A percentile compares a stretch with the other conserved stretches of the same genome.
phyloP scores from a whole-genome alignment of 2,113 vertebrate genomes.

The Egretta garzetta region DNA sequence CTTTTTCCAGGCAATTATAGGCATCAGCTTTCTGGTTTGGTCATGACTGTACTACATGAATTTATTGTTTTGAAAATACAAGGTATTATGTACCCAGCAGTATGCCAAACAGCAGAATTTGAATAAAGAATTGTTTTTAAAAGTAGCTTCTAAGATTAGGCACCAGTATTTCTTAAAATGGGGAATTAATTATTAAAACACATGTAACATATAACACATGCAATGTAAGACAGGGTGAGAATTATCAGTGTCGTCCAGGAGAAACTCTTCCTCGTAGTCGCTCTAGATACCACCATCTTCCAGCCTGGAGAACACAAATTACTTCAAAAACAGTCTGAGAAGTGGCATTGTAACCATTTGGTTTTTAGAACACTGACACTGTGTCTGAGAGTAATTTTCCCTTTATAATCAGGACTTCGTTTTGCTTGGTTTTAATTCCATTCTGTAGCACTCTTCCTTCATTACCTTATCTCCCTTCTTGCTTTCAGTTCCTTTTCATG shows the following conservation, averaged over 20 bases:
- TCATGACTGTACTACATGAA: neutral
- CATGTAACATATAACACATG: accelerated
- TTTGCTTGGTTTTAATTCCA: neutral
- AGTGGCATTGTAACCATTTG: neutral
- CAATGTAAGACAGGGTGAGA: neutral
- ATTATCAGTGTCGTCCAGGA: neutral
- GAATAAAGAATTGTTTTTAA: neutral
- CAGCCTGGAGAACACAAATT: neutral
- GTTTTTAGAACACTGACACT: neutral
- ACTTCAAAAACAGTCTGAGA: neutral
- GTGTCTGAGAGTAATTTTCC: neutral
- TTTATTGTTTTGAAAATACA: neutral
- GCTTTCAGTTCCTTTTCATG: slow-evolving; percentile 3
- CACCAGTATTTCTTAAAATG: neutral
- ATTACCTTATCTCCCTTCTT: neutral
- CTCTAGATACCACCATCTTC: neutral
- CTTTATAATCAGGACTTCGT: neutral
- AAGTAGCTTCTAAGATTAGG: neutral
- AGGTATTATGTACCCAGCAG: neutral
- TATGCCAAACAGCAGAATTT: neutral
- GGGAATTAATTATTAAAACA: neutral
- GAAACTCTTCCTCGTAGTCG: neutral
- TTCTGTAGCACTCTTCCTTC: neutral
- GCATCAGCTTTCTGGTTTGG: neutral
- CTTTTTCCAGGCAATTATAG: neutral